Percentiles rank a stretch among this genome's conserved stretches.
Conservation (phyloP, 2,888 invertebrate genomes). For the Polydrusus tereticollis region DNA sequence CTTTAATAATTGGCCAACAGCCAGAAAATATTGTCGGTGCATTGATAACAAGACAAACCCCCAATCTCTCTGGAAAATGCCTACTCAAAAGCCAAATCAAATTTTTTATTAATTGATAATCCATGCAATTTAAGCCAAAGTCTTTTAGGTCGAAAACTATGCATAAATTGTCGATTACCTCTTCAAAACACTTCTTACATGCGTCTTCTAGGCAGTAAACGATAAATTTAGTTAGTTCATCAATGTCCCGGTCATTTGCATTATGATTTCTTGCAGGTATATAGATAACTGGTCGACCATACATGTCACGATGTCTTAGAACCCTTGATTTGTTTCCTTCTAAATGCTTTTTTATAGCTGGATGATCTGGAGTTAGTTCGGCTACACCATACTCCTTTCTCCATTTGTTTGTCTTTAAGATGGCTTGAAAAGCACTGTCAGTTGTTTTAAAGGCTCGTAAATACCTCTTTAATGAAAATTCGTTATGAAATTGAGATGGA, state of each 20-base stretch:
- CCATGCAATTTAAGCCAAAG: slow-evolving; percentile 83
- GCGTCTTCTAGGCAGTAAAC: slow-evolving; percentile 83
- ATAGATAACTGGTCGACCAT: slow-evolving; percentile 82
- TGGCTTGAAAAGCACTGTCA: slow-evolving; percentile 82
- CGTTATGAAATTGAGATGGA: slow-evolving; percentile 81
- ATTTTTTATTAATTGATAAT: slow-evolving; percentile 84
- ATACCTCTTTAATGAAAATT: slow-evolving; percentile 79
- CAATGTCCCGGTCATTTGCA: slow-evolving; percentile 79
- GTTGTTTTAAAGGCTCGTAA: slow-evolving; percentile 80
- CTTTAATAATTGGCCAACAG: slow-evolving; percentile 83
- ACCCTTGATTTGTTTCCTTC: slow-evolving; percentile 76
- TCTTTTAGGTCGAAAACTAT: slow-evolving; percentile 83
- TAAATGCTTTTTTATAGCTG: slow-evolving; percentile 71
- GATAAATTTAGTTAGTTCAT: slow-evolving; percentile 83
- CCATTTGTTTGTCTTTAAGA: slow-evolving; percentile 87
- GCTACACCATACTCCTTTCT: slow-evolving; percentile 79
- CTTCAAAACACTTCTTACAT: slow-evolving; percentile 83
- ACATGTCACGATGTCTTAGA: slow-evolving; percentile 78
- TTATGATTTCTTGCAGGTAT: slow-evolving; percentile 84
- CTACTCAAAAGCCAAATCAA: slow-evolving; percentile 82
- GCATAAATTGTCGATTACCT: slow-evolving; percentile 83
- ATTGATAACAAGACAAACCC: slow-evolving; percentile 82
- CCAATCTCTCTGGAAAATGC: slow-evolving; percentile 84
- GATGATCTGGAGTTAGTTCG: slow-evolving; percentile 70
- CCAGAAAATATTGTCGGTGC: slow-evolving; percentile 81